Evolutionary conservation across 1,140 invertebrate species (phyloP).

Genomic region (Eumeta japonica): DNA sequence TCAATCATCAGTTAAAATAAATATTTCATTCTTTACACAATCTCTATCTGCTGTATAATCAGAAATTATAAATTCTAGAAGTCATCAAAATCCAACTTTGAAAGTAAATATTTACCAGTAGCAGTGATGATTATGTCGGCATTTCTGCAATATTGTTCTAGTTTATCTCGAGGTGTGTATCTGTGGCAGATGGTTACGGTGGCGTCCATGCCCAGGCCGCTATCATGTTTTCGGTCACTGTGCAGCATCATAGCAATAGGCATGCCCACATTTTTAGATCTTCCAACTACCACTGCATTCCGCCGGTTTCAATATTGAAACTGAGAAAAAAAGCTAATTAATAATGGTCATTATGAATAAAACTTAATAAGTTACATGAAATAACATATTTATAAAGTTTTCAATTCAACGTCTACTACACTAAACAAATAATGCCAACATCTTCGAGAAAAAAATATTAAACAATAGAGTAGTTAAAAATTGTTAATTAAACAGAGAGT

Average conservation of each 20-base stretch:
- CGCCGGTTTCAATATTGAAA: constrained; percentile 73
- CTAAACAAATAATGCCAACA: too few species aligned
- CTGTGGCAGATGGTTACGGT: constrained; percentile 87
- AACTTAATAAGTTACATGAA: not conserved
- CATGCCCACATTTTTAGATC: constrained; percentile 88
- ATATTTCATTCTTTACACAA: too few species aligned
- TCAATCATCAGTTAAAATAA: too few species aligned
- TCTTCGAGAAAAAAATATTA: too few species aligned
- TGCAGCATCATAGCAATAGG: constrained; percentile 81
- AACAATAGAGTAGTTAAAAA: too few species aligned
- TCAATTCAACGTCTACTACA: too few species aligned
- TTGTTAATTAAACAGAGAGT: too few species aligned
- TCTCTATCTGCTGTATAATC: too few species aligned
- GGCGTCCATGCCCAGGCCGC: constrained; percentile 68
- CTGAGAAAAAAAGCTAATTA: constrained; percentile 47
- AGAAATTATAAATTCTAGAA: too few species aligned
- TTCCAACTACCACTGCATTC: constrained; percentile 83
- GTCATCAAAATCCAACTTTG: too few species aligned
- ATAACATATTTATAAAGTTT: too few species aligned
- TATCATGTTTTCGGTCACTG: constrained; percentile 69
- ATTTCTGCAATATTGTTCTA: constrained; percentile 65
- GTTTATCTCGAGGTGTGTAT: constrained; percentile 75
- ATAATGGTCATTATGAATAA: not conserved
- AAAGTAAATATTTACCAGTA: constrained; percentile 55
- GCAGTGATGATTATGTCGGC: constrained; percentile 85